Percentiles rank a stretch among this genome's conserved stretches.
These are phyloP conservation scores for Steinernema khuongi DNA, from an alignment of 1,140 invertebrate species.

Conservation along the genomic window DNA sequence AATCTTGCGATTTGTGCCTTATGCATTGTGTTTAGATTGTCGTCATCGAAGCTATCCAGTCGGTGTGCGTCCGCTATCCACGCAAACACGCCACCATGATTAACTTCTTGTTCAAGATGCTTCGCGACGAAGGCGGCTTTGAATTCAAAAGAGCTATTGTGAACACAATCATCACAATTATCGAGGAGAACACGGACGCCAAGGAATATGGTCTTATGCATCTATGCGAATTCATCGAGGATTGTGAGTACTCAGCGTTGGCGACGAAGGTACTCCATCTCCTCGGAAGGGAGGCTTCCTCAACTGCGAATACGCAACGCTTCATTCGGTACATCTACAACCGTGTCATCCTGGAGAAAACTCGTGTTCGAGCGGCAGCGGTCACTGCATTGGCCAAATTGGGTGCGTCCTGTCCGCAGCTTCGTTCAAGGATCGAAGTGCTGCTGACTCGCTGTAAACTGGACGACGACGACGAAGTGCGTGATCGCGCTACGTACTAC, in stretches of 20 bases:
- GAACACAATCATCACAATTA: slow-evolving; percentile 93
- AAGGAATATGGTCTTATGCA: slow-evolving; percentile 82
- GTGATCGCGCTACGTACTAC: slow-evolving; percentile 96
- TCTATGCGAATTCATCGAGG: slow-evolving; percentile 98
- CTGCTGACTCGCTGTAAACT: slow-evolving; percentile 78
- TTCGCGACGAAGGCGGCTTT: slow-evolving; percentile 91
- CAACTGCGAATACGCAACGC: slow-evolving; percentile 81
- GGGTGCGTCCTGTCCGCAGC: slow-evolving; percentile 83
- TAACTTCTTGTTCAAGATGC: slow-evolving; percentile 89
- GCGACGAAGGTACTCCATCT: slow-evolving; percentile 94
- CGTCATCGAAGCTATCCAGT: slow-evolving; percentile 76
- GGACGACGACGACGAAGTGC: slow-evolving; percentile 95
- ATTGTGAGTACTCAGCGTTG: slow-evolving; percentile 92
- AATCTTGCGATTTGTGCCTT: slow-evolving; percentile 18
- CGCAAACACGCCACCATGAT: slow-evolving; percentile 90
- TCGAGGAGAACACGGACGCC: slow-evolving; percentile 89
- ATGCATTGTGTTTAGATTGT: slow-evolving; percentile 68
- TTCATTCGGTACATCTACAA: slow-evolving; percentile 99
- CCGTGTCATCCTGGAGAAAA: slow-evolving; percentile 90
- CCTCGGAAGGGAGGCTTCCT: slow-evolving; percentile 91
- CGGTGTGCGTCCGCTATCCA: slow-evolving; percentile 90
- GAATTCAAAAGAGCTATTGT: slow-evolving; percentile 98
- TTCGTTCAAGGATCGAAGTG: slow-evolving; percentile 78
- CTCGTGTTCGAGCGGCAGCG: slow-evolving; percentile 70
- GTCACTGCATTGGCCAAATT: slow-evolving; percentile 95